Evolutionary conservation across 2,888 invertebrate genomes (phyloP), one percentile per base, ranked within the genome.

Genomic region (Mesoligia furuncula): DNA sequence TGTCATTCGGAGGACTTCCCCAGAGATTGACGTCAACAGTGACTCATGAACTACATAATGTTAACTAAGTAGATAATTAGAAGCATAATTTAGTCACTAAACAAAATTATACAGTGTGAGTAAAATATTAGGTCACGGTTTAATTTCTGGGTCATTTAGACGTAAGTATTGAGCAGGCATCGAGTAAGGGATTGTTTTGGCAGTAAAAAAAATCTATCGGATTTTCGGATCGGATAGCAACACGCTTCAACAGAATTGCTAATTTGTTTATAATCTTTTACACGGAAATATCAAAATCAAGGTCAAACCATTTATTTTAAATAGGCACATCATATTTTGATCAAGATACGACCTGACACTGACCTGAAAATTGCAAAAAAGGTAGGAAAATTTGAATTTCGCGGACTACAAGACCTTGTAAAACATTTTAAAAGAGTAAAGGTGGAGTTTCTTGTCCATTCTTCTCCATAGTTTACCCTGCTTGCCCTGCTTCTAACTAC

Each of bases 1-100:
- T 82, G 57, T 77, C 82, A 83, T 64, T 24, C 31, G 1, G 11
- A 65, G 42, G 81, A 65, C 8, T 15, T 76, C 69, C 48, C 65
- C 24, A 45, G 24, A n/a, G 24, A 57, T 57, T 57, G 36, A 81
- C 77, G 85, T 77, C 61, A 70, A 59, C 11, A 17, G 48, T 83
- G 73, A 83, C 17, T 85, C 83, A 71, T 54, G 8, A 39, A 36
- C 8, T 51, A 8, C 15, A 42, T 27, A 51, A 24, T 59, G 61
- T 27, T 66, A 59, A 80, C 5, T 27, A 65, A 39, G 15, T n/a
- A 51, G 62, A 45, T 36, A 51, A 51, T 59, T 27, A 67, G n/a
- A 15, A 62, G 24, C 27, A 36, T 24, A 3, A 36, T 36, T 71
- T 64, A 64, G 39, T 68, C 85, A 81, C 13, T 24, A 27, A 36